Evolutionary conservation across 2,797 vertebrate species (phyloP), one percentile per base, ranked within the genome.

Genomic region (Erpetoichthys calabaricus): DNA sequence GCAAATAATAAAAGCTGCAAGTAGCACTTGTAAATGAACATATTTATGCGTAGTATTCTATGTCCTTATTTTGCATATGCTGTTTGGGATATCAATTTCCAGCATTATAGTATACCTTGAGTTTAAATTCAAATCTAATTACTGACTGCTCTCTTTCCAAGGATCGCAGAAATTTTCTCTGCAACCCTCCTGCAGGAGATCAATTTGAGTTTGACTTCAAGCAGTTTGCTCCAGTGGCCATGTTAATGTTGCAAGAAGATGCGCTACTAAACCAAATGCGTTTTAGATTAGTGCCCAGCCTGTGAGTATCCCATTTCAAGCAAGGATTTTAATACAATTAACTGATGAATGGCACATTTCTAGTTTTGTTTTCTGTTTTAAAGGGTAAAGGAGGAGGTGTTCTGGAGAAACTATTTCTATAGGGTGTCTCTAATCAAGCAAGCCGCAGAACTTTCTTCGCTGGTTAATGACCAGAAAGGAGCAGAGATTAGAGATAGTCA

Each of bases 401-500:
- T 63, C 52, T 63, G 61, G 61, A 63, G 46, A 45, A 63, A 63
- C 58, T 63, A 63, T 45, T 59, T 63, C 47, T 63, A 63, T 46
- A 57, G 61, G 44, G 58, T 63, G 43, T 63, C 61, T 51, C 58
- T 63, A 47, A 54, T 59, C 42, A 56, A 60, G 50, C 61, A 60
- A n/a, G 54, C 61, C 4, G 57, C 53, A 41, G 45, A 63, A 4
- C 61, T 63, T 5, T 54, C 43, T 2, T 55, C 52, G 44, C 47
- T 59, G 45, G 57, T 55, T 46, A 45, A 25, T 25, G 25, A 25
- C 8, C 42, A 3, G 5, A 44, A 54, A 3, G 6, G 43, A 45
- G 57, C 25, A n/a, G 9, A n/a, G 8, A 43, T 41, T 6, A 59
- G 42, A 44, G 25, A 25, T 2, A 25, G 25, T 25, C 25, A 25